Conservation (phyloP, 2,888 invertebrate genomes). For the Sussaba pulchella region DNA sequence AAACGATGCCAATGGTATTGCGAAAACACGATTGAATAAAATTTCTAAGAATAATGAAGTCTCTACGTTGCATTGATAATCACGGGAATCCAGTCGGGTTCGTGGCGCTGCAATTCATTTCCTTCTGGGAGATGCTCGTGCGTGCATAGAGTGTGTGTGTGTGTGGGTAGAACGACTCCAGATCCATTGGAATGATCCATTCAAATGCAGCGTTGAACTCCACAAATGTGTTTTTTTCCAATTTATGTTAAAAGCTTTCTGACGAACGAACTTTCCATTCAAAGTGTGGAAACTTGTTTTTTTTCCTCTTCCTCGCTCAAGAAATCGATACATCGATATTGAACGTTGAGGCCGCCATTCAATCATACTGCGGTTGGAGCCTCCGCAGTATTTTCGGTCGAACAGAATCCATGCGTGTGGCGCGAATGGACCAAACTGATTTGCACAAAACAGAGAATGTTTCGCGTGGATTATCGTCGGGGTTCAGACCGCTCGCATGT, state of each 20-base stretch:
- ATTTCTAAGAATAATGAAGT: background rate
- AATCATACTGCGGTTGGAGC: constrained; percentile 22
- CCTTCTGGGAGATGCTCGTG: background rate
- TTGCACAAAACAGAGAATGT: constrained; percentile 25
- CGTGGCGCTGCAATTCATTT: background rate
- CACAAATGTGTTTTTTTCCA: background rate
- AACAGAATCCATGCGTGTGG: background rate
- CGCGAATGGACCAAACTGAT: constrained; percentile 33
- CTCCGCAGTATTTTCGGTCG: constrained; percentile 1
- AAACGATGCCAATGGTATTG: background rate
- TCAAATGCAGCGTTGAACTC: background rate
- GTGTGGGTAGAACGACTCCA: background rate
- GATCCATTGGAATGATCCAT: background rate
- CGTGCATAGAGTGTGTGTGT: background rate
- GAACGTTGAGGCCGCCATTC: background rate
- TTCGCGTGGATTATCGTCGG: constrained; percentile 32
- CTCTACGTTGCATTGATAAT: constrained; percentile 23
- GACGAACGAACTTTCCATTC: background rate
- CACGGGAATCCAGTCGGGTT: background rate
- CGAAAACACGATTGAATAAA: background rate
- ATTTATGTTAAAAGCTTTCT: constrained; percentile 16
- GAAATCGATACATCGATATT: constrained; percentile 5
- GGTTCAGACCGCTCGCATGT: constrained; percentile 10
- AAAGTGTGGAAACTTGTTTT: background rate
- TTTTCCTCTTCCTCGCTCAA: background rate